Evolutionary conservation across 2,797 vertebrate species (phyloP).

Genomic region (Megaceryle alcyon): DNA sequence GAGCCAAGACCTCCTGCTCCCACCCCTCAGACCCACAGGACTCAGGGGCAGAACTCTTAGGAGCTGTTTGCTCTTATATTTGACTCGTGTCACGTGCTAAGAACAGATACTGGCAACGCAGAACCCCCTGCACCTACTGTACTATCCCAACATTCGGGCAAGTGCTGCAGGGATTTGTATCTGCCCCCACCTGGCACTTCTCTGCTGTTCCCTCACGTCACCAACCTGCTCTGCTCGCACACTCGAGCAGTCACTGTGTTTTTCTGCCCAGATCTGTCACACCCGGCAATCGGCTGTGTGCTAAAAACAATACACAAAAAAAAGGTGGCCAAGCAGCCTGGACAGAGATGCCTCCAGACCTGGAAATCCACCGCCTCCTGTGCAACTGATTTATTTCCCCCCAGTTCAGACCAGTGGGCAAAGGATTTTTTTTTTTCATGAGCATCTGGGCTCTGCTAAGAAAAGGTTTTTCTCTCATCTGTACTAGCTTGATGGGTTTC

Average conservation of each 20-base stretch:
- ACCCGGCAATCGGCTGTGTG: not conserved
- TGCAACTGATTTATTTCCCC: not conserved
- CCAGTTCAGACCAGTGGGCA: not conserved
- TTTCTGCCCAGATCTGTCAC: not conserved
- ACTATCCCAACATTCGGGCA: fast-evolving
- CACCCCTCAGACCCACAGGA: not conserved
- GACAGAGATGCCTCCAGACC: not conserved
- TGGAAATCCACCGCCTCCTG: not conserved
- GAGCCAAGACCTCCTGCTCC: fast-evolving
- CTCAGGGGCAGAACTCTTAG: fast-evolving
- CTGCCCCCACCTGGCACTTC: not conserved
- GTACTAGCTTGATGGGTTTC: not conserved
- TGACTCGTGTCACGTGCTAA: fast-evolving
- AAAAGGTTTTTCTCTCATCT: not conserved
- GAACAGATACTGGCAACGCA: fast-evolving
- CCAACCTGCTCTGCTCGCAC: not conserved
- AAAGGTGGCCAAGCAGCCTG: not conserved
- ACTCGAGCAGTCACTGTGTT: not conserved
- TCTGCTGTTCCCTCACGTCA: fast-evolving
- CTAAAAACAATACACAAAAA: not conserved
- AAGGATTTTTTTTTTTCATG: not conserved
- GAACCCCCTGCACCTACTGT: not conserved
- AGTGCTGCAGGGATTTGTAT: fast-evolving
- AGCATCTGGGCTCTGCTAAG: not conserved
- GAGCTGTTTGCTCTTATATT: fast-evolving